Evolutionary conservation across 2,113 vertebrate species (phyloP).

Genomic region (Herpetotheres cachinnans): DNA sequence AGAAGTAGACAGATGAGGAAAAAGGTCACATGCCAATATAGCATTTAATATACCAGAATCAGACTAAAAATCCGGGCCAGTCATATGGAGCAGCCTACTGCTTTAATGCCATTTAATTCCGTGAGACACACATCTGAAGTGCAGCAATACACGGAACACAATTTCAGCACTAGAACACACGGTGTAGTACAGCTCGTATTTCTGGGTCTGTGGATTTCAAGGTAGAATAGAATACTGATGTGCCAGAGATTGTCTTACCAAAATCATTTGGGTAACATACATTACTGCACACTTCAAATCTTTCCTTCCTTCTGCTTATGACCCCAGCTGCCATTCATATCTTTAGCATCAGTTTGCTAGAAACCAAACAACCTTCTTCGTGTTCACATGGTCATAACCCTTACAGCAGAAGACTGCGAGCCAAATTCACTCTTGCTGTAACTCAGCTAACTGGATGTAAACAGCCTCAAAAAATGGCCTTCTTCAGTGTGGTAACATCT

Average conservation of each 20-base stretch:
- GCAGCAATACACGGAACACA: not conserved
- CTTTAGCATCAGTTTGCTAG: not conserved
- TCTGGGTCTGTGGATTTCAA: not conserved
- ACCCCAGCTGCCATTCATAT: not conserved
- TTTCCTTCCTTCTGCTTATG: not conserved
- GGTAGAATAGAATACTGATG: not conserved
- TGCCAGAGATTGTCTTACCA: not conserved
- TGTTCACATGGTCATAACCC: not conserved
- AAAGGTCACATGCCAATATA: not conserved
- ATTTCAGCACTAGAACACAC: not conserved
- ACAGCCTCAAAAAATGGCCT: not conserved
- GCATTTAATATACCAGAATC: not conserved
- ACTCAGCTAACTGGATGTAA: not conserved
- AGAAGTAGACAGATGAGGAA: not conserved
- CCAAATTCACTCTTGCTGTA: not conserved
- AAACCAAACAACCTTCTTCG: not conserved
- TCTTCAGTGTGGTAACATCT: not conserved
- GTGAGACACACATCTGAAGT: not conserved
- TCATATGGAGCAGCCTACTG: not conserved
- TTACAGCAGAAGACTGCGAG: not conserved
- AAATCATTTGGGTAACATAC: not conserved
- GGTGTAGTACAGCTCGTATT: not conserved
- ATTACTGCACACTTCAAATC: not conserved
- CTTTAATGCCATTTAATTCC: not conserved
- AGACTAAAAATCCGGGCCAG: not conserved